Evolutionary conservation across 2,888 invertebrate species (phyloP).

Genomic region (Luperina nickerlii): DNA sequence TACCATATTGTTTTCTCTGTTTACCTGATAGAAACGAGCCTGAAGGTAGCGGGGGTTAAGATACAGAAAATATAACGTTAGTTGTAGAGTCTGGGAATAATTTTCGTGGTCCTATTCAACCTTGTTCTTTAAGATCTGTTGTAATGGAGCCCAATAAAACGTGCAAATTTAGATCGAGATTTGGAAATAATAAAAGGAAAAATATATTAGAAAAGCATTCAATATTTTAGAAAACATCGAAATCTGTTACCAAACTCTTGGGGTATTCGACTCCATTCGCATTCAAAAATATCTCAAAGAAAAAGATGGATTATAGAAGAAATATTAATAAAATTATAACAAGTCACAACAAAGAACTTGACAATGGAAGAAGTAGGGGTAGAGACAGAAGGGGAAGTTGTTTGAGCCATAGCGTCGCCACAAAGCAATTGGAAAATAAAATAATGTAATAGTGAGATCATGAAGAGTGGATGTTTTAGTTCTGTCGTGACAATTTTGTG

Average conservation of each 20-base stretch:
- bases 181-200: slow-evolving; percentile 28
- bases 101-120: slow-evolving; percentile 71
- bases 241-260: slow-evolving; percentile 27
- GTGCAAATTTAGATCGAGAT: slow-evolving; percentile 52
- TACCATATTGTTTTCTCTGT: slow-evolving; percentile 88
- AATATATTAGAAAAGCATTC: slow-evolving; percentile 44
- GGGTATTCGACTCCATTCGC: slow-evolving; percentile 68
- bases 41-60: slow-evolving; percentile 93
- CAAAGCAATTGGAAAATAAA: slow-evolving; percentile 88
- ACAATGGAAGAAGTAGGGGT: slow-evolving; percentile 70
- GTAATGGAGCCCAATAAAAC: slow-evolving; percentile 63
- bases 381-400: slow-evolving; percentile 74
- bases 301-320: slow-evolving; percentile 60
- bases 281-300: slow-evolving; percentile 70
- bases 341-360: slow-evolving; percentile 69
- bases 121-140: slow-evolving; percentile 67
- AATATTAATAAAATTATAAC: slow-evolving; percentile 61
- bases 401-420: slow-evolving; percentile 89
- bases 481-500: slow-evolving; percentile 72
- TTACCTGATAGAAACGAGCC: slow-evolving; percentile 97
- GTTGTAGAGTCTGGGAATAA: slow-evolving; percentile 81
- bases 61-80: slow-evolving; percentile 91
- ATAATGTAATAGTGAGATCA: slow-evolving; percentile 82
- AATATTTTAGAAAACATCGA: slow-evolving; percentile 32
- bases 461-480: slow-evolving; percentile 78